Conservation (phyloP, 2,797 vertebrate species). For the Pangasius djambal region DNA sequence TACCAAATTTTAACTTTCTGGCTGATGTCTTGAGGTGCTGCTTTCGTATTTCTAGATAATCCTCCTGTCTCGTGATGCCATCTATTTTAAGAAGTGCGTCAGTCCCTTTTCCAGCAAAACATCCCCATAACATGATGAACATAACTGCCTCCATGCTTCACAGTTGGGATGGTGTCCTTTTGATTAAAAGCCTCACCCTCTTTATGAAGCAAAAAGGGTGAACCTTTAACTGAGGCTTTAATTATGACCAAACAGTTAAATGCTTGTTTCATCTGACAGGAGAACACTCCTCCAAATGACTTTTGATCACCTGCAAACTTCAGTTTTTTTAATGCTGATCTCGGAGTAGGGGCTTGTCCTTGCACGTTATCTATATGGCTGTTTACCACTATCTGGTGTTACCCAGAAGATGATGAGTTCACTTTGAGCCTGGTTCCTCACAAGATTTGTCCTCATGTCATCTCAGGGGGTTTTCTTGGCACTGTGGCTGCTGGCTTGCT, state of each 20-base stretch:
- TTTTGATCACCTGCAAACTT: not conserved
- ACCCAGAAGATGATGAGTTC: not conserved
- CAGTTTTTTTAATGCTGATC: not conserved
- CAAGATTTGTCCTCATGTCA: not conserved
- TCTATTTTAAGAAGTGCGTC: not conserved
- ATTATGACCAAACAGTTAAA: not conserved
- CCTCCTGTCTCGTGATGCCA: not conserved
- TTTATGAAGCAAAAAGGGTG: not conserved
- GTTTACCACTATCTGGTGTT: not conserved
- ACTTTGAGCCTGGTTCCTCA: not conserved
- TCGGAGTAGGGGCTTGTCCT: not conserved
- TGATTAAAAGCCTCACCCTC: not conserved
- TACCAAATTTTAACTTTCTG: too few relatives aligned
- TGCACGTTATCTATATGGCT: not conserved
- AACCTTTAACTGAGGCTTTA: not conserved
- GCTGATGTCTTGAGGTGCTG: not conserved
- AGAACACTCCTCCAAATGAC: not conserved
- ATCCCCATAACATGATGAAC: not conserved
- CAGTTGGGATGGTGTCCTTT: not conserved
- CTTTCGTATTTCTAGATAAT: not conserved
- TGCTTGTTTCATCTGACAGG: not conserved
- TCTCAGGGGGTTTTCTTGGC: not conserved
- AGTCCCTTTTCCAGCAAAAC: not conserved
- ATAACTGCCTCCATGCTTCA: not conserved
- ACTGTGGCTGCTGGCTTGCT: not conserved